Evolutionary conservation across 2,888 invertebrate genomes (phyloP).

Genomic region (Beris morrisii): DNA sequence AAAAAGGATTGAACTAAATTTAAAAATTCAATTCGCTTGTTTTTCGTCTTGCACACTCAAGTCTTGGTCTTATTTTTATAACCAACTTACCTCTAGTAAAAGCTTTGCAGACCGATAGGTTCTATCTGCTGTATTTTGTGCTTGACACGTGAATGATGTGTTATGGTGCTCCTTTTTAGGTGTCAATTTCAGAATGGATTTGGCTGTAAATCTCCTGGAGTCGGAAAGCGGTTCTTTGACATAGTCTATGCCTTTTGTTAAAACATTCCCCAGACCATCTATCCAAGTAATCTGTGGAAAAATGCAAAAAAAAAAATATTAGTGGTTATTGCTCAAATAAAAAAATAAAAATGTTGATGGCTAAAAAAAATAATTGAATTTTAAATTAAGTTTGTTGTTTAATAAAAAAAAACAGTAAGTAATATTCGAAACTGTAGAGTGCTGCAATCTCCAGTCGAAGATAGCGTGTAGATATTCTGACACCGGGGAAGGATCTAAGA

Average conservation of each 20-base stretch:
- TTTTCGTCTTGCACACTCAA: too few relatives aligned
- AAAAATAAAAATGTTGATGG: slow-evolving; percentile 16
- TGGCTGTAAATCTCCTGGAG: slow-evolving; percentile 81
- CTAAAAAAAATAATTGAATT: not conserved
- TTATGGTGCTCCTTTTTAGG: slow-evolving; percentile 89
- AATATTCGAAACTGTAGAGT: too few relatives aligned
- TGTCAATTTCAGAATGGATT: slow-evolving; percentile 79
- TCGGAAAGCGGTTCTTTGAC: slow-evolving; percentile 76
- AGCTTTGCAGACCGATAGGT: slow-evolving; percentile 80
- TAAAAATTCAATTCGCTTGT: too few relatives aligned
- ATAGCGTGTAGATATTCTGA: too few relatives aligned
- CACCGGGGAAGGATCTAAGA: too few relatives aligned
- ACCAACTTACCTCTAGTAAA: slow-evolving; percentile 69
- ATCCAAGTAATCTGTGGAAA: slow-evolving; percentile 82
- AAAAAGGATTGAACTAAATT: too few relatives aligned
- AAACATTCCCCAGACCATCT: slow-evolving; percentile 82
- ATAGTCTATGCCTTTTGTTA: slow-evolving; percentile 78
- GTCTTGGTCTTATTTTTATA: too few relatives aligned
- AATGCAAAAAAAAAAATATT: not conserved
- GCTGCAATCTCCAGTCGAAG: too few relatives aligned
- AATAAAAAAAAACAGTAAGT: too few relatives aligned
- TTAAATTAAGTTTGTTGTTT: too few relatives aligned
- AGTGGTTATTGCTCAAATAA: slow-evolving; percentile 6
- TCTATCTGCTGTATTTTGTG: slow-evolving; percentile 87
- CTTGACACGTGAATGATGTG: slow-evolving; percentile 89